phyloP scores from a whole-genome alignment of 2,113 vertebrate genomes.

The Desmodus rotundus region DNA sequence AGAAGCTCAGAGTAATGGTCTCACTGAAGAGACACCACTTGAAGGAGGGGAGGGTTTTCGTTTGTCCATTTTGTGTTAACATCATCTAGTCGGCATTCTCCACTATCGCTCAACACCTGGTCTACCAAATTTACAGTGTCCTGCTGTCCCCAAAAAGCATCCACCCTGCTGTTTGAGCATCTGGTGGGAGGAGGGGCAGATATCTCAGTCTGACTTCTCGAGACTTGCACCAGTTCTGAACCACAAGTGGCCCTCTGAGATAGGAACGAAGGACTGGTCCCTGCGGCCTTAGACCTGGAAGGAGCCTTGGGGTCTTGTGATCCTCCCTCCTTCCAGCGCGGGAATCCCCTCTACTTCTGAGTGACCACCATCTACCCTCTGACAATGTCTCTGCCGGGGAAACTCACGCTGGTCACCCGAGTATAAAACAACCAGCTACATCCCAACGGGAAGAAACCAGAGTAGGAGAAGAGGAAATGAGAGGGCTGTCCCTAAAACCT shows the following conservation, averaged over 20 bases:
- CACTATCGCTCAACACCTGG: neutral
- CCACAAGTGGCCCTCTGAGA: neutral
- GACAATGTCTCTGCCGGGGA: neutral
- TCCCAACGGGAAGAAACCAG: neutral
- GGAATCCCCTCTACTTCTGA: neutral
- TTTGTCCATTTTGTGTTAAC: neutral
- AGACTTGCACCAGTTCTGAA: neutral
- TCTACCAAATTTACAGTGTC: neutral
- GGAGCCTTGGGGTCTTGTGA: neutral
- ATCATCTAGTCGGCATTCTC: neutral
- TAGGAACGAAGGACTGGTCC: neutral
- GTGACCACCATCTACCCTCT: neutral
- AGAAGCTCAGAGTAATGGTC: neutral
- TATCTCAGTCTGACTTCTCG: neutral
- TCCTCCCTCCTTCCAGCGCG: neutral
- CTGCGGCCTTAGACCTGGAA: neutral
- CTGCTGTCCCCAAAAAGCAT: neutral
- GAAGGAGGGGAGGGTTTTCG: neutral
- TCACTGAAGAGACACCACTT: neutral
- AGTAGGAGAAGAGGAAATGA: neutral
- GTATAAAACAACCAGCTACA: neutral
- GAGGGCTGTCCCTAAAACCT: neutral
- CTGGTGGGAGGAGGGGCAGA: too few relatives aligned
- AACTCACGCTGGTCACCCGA: neutral
- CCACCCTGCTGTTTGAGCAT: neutral